Conservation (phyloP, 1,140 invertebrate species). For the Scaptomyza pallida region DNA sequence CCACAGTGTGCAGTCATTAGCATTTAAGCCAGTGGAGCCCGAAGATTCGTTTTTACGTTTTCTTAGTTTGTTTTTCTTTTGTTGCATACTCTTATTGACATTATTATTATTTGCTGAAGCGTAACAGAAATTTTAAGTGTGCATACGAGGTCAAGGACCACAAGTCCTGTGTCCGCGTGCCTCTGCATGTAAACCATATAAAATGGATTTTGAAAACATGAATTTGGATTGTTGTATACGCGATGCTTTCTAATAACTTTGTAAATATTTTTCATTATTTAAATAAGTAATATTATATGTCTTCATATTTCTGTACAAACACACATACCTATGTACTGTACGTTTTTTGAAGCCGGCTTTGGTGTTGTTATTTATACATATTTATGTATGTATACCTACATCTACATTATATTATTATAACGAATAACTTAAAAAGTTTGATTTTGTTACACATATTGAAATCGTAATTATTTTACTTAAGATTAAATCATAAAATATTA, state of each 20-base stretch:
- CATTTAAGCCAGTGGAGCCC: constrained; percentile 62
- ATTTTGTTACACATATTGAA: constrained; percentile 56
- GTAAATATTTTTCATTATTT: constrained; percentile 47
- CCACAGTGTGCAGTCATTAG: constrained; percentile 65
- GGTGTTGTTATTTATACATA: constrained; percentile 68
- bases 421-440: constrained; percentile 51
- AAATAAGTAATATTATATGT: constrained; percentile 16
- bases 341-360: constrained; percentile 59
- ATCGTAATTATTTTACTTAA: constrained; percentile 33
- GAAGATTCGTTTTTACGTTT: constrained; percentile 39
- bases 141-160: constrained; percentile 60
- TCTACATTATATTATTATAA: constrained; percentile 38
- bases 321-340: constrained; percentile 8
- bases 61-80: constrained; percentile 29
- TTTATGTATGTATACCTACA: constrained; percentile 30
- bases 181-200: constrained; percentile 28
- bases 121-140: constrained; percentile 41
- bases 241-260: constrained; percentile 29
- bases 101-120: constrained; percentile 35
- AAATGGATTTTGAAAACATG: constrained; percentile 30
- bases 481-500: constrained; percentile 43
- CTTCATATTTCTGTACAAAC: constrained; percentile 2
- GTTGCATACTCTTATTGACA: constrained; percentile 31
- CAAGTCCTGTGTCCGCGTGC: constrained; percentile 19
- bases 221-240: constrained; percentile 13